These are phyloP conservation scores for Drosophila recens DNA, from an alignment of 2,888 invertebrate genomes.

Conservation along the genomic window DNA sequence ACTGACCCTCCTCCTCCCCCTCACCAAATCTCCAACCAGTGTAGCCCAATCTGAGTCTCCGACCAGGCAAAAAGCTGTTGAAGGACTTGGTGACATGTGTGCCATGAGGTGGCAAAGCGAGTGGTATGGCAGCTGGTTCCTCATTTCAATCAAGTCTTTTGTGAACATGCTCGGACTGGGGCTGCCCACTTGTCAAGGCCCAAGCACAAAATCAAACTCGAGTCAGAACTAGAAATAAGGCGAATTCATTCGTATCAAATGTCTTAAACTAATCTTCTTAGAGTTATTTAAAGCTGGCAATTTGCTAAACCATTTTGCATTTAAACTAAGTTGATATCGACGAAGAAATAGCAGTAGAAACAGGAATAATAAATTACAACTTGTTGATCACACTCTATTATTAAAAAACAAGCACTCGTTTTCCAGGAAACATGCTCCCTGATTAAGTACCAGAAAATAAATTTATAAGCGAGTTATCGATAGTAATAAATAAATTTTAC, in stretches of 20 bases:
- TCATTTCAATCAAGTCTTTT: constrained; percentile 57
- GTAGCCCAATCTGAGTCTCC: constrained; percentile 31
- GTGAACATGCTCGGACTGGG: constrained; percentile 9
- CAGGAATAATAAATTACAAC: too few species aligned
- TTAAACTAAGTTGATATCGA: too few species aligned
- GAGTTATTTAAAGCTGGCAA: not conserved
- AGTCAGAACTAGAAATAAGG: not conserved
- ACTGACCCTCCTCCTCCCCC: constrained; percentile 32
- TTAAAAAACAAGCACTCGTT: too few species aligned
- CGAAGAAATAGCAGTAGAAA: too few species aligned
- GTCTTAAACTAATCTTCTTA: not conserved
- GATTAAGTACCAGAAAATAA: too few species aligned
- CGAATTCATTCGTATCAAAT: not conserved
- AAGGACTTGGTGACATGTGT: constrained; percentile 69
- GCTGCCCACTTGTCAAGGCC: constrained; percentile 12
- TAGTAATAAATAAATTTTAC: too few species aligned
- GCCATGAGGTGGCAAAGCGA: constrained; percentile 31
- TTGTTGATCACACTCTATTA: too few species aligned
- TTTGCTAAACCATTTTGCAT: too few species aligned
- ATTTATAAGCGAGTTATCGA: too few species aligned
- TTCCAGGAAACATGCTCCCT: too few species aligned
- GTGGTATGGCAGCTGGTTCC: constrained; percentile 43
- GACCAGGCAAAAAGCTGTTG: constrained; percentile 72
- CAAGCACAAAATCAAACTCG: not conserved
- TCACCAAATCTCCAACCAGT: not conserved